Evolutionary conservation across 2,797 vertebrate species (phyloP), one percentile per base, ranked within the genome.

Genomic region (Sciaenops ocellatus): DNA sequence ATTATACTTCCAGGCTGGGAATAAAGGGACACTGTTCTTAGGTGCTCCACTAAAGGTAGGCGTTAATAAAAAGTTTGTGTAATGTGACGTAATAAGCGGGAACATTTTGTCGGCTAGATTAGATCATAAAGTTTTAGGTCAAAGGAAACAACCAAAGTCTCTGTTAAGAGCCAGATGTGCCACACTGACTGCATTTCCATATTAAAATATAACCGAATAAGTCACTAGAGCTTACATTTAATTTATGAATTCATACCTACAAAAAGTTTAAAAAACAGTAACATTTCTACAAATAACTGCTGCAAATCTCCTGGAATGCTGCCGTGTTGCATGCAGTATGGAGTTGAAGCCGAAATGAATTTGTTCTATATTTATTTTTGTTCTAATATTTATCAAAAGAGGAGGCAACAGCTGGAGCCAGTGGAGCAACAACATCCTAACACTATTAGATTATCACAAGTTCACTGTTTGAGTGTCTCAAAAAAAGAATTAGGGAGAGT

Each of bases 381-480:
- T 54, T 15, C 38, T 81, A 67, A 38, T 22, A 64, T 79, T 66
- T 62, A 70, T 64, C 56, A 76, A 79, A 80, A 67, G 5, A 71
- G 51, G 28, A 74, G 38, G 52, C 8, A 51, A 52, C 69, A 85
- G 67, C 78, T 73, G 61, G 78, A 76, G 59, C 26, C 26, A 68
- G 18, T 50, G 64, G 38, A 72, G 60, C 46, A 80, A 34, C 64
- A 69, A 61, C 68, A 75, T 78, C 60, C 61, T 55, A 11, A 73
- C 41, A 59, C 55, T 42, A 56, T 65, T 38, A 79, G 46, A 56
- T 42, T 54, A 73, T 61, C 52, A 60, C 48, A 61, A 72, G 76
- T 70, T 86, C 62, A 64, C 30, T 76, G 77, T 69, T 73, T 78
- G 73, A 78, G 74, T 76, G 70, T 78, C 68, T 66, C 52, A 42